phyloP scores from a whole-genome alignment of 2,888 invertebrate genomes.

The Ornithoptera priamus region DNA sequence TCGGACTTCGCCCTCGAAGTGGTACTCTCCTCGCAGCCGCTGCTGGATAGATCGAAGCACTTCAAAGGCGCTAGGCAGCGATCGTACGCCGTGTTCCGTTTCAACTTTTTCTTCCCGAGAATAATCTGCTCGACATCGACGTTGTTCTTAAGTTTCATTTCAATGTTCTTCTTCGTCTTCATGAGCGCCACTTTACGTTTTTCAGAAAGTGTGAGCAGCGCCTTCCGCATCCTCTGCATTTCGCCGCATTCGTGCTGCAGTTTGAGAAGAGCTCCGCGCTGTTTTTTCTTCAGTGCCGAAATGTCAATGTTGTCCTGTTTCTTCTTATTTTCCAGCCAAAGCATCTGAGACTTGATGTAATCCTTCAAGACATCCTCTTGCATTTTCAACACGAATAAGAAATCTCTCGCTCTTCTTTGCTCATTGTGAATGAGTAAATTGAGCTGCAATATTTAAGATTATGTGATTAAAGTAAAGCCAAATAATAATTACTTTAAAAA shows the following conservation, averaged over 20 bases:
- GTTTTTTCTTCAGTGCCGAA: conserved; percentile 82
- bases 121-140: conserved; percentile 64
- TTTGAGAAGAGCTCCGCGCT: conserved; percentile 82
- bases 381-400: conserved; percentile 71
- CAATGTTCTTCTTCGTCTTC: conserved; percentile 71
- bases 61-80: conserved; percentile 61
- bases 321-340: conserved; percentile 73
- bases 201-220: conserved; percentile 65
- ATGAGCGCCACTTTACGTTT: conserved; percentile 67
- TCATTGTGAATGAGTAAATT: conserved; percentile 77
- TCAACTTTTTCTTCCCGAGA: conserved; percentile 63
- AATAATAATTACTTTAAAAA: no score
- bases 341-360: conserved; percentile 73
- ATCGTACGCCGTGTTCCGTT: conserved; percentile 49
- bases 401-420: conserved; percentile 72
- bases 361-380: conserved; percentile 74
- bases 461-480: background rate
- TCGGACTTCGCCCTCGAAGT: conserved; percentile 33
- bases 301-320: conserved; percentile 70
- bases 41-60: conserved; percentile 72
- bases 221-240: conserved; percentile 80
- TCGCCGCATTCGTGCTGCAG: conserved; percentile 85
- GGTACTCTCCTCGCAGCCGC: conserved; percentile 64
- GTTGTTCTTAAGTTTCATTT: conserved; percentile 61
- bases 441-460: conserved; percentile 53